Conservation (phyloP, 2,888 invertebrate species). For the Lasiommata megera region DNA sequence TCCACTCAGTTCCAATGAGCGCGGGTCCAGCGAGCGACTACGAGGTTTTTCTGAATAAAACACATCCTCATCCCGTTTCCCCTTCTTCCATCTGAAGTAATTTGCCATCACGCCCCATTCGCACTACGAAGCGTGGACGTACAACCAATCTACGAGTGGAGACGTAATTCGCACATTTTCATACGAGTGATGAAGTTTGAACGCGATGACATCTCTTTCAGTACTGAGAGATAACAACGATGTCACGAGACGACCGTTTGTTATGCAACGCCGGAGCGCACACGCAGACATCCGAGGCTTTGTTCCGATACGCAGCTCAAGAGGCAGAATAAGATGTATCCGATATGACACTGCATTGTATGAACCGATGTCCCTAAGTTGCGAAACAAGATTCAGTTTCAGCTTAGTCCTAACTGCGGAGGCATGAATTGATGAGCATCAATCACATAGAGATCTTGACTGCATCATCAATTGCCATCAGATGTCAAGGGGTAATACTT, state of each 20-base stretch:
- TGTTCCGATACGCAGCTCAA: constrained; percentile 47
- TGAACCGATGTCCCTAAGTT: constrained; percentile 2
- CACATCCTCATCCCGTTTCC: constrained; percentile 80
- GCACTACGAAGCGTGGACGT: constrained; percentile 36
- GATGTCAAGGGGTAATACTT: too few relatives aligned
- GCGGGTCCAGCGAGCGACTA: constrained; percentile 87
- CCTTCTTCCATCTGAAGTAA: constrained; percentile 86
- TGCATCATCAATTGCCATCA: too few relatives aligned
- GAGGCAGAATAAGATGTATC: constrained; percentile 34
- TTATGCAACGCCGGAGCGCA: constrained; percentile 58
- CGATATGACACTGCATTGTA: constrained; percentile 1
- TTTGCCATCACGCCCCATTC: constrained; percentile 78
- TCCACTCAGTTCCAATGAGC: constrained; percentile 86
- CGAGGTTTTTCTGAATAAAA: constrained; percentile 83
- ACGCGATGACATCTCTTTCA: constrained; percentile 65
- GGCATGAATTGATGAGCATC: neutral
- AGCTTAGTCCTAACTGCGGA: too few relatives aligned
- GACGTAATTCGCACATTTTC: constrained; percentile 41
- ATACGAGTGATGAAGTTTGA: constrained; percentile 45
- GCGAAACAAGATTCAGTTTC: neutral
- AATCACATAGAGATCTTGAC: neutral
- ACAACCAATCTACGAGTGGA: constrained; percentile 28
- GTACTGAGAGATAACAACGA: constrained; percentile 68
- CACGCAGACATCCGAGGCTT: constrained; percentile 46
- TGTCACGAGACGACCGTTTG: constrained; percentile 67